These are phyloP conservation scores for Triplophysa dalaica DNA, from an alignment of 2,113 vertebrate genomes.

Conservation along the genomic window DNA sequence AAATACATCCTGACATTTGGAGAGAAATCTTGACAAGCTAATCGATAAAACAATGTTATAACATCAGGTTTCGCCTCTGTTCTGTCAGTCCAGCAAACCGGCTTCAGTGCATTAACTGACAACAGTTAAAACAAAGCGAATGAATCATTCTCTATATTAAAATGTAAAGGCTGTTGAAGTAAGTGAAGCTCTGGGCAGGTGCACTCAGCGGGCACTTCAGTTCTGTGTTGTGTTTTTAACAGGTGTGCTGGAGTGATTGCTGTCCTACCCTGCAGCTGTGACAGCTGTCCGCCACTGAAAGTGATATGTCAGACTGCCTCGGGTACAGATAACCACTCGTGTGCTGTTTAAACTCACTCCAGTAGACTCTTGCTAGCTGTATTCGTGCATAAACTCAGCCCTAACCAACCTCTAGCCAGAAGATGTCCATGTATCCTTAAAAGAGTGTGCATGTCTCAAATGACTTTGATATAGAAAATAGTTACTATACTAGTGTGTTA, in stretches of 20 bases:
- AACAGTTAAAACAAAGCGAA: constrained; percentile 8
- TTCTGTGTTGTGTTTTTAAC: neutral
- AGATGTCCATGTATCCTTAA: neutral
- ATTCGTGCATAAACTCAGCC: neutral
- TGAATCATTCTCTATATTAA: neutral
- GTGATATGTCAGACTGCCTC: constrained; percentile 14
- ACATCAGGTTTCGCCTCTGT: constrained; percentile 22
- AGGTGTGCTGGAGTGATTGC: constrained; percentile 37
- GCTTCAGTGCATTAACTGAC: constrained; percentile 28
- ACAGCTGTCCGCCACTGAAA: constrained; percentile 58
- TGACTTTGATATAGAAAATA: too few relatives aligned
- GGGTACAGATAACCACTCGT: neutral
- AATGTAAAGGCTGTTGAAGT: neutral
- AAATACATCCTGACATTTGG: constrained; percentile 38
- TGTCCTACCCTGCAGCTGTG: constrained; percentile 30
- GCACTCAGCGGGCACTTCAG: neutral
- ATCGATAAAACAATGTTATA: constrained; percentile 33
- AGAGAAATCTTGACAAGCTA: constrained; percentile 27
- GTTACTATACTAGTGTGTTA: too few relatives aligned
- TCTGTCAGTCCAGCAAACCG: constrained; percentile 3
- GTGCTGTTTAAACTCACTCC: constrained; percentile 10
- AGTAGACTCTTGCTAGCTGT: neutral
- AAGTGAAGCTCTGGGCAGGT: neutral
- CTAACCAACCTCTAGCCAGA: neutral
- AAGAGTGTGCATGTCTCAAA: too few relatives aligned